These are phyloP conservation scores for Hormaphis cornu DNA, from an alignment of 1,140 invertebrate species.

Conservation along the genomic window DNA sequence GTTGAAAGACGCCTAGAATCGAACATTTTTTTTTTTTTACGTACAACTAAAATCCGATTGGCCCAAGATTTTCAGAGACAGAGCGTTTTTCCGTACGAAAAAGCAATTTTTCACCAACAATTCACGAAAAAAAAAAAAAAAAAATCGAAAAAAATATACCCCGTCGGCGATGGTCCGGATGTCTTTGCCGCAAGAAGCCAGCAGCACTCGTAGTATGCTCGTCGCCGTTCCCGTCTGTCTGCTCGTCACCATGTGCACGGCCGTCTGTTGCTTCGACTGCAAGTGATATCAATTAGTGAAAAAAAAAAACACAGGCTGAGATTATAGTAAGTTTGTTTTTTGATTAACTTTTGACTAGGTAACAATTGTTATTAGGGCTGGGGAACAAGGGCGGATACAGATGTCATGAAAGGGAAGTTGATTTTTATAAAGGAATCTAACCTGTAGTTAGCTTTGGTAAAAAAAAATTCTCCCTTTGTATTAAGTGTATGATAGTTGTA, in stretches of 20 bases:
- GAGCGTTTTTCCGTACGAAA: no score
- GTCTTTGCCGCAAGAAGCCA: slow-evolving; percentile 77
- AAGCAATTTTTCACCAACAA: no score
- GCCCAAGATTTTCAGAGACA: no score
- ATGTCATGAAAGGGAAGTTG: no score
- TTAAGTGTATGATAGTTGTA: no score
- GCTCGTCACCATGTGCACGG: slow-evolving; percentile 81
- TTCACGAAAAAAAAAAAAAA: neutral
- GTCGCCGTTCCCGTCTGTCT: slow-evolving; percentile 81
- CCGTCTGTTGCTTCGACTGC: slow-evolving; percentile 65
- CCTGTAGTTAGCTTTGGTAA: no score
- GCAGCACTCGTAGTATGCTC: slow-evolving; percentile 71
- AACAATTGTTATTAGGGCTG: slow-evolving; percentile 81
- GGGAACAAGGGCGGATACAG: no score
- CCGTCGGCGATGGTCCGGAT: slow-evolving; percentile 73
- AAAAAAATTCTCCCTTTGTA: no score
- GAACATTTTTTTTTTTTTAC: no score
- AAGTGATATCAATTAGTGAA: slow-evolving; percentile 79
- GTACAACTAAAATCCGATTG: no score
- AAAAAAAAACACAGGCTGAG: slow-evolving; percentile 80
- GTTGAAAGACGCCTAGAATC: no score
- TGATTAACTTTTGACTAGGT: slow-evolving; percentile 90
- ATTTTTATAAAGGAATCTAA: no score
- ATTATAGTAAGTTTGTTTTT: slow-evolving; percentile 76
- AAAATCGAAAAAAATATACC: slow-evolving; percentile 51